Base-by-base conservation (phyloP, 2,888 invertebrate genomes). In the Incurvaria masculella region DNA sequence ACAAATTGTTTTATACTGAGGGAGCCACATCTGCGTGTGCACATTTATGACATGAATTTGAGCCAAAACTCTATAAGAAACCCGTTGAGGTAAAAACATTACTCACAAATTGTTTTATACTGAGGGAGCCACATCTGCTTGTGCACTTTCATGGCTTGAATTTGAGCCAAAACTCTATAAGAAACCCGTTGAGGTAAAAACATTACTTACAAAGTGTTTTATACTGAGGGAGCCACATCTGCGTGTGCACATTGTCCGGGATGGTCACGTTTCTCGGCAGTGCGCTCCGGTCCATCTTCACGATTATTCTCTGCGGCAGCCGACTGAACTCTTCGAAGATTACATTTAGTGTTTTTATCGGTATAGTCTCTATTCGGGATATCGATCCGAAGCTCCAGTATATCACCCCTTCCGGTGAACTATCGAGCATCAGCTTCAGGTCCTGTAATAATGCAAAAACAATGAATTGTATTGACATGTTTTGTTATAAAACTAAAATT, bases 361-460 rank as follows among this genome's bases (percentile, higher is more conserved):
- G 75, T 52, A 83, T 79, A 1, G 79, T 76, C 59, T 81, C 81
- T 27, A 80, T 79, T 19, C 73, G 63, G 1, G 84, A 67, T 75
- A 83, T 80, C 5, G 83, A 83, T 10, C 83, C 83, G 56, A 83
- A 80, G 53, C 81, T 81, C 68, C 83, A 80, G 59, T 80, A 83
- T 49, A 84, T 78, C 20, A 82, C 72, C 14, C 81, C 81, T 47
- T 81, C 71, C 16, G 61, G 58, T 0, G 79, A 72, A 21, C 66
- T 67, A 54, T 80, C 76, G 48, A 81, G 53, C 42, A 76, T 61
- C 11, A 61, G 58, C 56, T 76, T 67, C 54, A 81, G 62, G 14
- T 75, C 69, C 80, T 80, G 54, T 33, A 52, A 53, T 52, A 42
- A 48, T 3, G 21, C 21, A 21, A 21, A 42, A n/a, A n/a, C n/a